Percentiles rank a stretch among this genome's conserved stretches.
phyloP scores from a whole-genome alignment of 2,888 invertebrate genomes.

The Epirrita christyi region DNA sequence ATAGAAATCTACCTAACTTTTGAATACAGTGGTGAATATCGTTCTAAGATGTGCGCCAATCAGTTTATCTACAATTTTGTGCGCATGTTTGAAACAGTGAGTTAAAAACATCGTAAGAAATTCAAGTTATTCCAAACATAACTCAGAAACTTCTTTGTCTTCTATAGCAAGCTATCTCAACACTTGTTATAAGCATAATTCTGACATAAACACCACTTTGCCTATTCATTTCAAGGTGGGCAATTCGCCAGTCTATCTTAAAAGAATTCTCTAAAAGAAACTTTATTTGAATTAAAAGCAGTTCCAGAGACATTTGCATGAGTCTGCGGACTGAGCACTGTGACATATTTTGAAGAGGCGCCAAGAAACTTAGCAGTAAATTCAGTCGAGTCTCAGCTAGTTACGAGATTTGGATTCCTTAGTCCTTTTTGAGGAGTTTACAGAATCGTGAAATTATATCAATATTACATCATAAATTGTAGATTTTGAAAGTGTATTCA shows the following conservation, averaged over 20 bases:
- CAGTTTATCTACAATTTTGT: no score
- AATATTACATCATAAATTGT: slow-evolving; percentile 10
- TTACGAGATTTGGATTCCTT: slow-evolving; percentile 21
- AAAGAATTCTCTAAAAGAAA: slow-evolving; percentile 38
- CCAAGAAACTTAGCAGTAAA: slow-evolving; percentile 49
- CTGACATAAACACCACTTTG: slow-evolving; percentile 25
- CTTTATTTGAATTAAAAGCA: slow-evolving; percentile 52
- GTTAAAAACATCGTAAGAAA: no score
- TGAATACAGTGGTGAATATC: no score
- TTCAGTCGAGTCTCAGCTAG: slow-evolving; percentile 23
- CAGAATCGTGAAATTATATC: slow-evolving; percentile 19
- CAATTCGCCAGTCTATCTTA: slow-evolving; percentile 31
- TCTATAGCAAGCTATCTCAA: not conserved
- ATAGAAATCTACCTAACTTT: no score
- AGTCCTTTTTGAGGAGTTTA: slow-evolving; percentile 23
- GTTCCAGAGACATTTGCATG: slow-evolving; percentile 47
- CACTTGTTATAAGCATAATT: slow-evolving; percentile 14
- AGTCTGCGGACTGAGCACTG: slow-evolving; percentile 38
- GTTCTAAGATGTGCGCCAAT: no score
- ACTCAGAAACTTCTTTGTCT: not conserved
- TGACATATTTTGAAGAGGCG: slow-evolving; percentile 50
- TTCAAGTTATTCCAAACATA: not conserved
- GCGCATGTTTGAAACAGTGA: no score
- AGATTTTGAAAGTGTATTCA: not conserved
- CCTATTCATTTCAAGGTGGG: slow-evolving; percentile 29